These are phyloP conservation scores for Polymixis lichenea DNA, from an alignment of 2,888 invertebrate species.

Conservation along the genomic window DNA sequence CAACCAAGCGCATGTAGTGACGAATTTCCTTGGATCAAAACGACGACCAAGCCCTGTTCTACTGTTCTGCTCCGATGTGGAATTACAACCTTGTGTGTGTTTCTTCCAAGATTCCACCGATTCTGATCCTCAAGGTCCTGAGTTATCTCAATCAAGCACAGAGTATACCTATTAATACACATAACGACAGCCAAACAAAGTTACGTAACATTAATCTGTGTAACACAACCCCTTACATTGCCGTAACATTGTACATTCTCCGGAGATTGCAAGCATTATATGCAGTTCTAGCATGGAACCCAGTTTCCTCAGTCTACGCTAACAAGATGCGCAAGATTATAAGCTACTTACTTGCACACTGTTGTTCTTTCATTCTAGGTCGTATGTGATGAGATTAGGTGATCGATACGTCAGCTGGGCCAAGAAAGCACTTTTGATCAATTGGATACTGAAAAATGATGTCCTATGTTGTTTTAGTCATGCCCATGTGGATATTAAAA, in stretches of 20 bases:
- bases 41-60: no score
- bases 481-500: no score
- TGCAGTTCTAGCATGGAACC: conserved; percentile 12
- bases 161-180: neutral
- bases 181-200: neutral
- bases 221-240: conserved; percentile 11
- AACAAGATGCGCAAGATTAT: conserved; percentile 25
- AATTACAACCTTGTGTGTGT: no score
- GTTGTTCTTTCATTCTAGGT: conserved; percentile 19
- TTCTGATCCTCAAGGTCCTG: no score
- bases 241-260: conserved; percentile 2
- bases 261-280: conserved; percentile 28
- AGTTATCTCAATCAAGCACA: no score
- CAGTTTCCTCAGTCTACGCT: conserved; percentile 12
- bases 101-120: no score
- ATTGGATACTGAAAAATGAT: neutral
- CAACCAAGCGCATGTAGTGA: no score
- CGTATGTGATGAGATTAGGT: neutral
- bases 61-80: no score
- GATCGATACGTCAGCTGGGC: neutral
- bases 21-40: no score
- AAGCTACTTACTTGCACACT: conserved; percentile 11
- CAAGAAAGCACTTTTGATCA: neutral
- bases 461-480: neutral
- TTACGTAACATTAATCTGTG: neutral